Evolutionary conservation across 2,888 invertebrate species (phyloP), one percentile per base, ranked within the genome.

Genomic region (Pseudococcus longispinus): DNA sequence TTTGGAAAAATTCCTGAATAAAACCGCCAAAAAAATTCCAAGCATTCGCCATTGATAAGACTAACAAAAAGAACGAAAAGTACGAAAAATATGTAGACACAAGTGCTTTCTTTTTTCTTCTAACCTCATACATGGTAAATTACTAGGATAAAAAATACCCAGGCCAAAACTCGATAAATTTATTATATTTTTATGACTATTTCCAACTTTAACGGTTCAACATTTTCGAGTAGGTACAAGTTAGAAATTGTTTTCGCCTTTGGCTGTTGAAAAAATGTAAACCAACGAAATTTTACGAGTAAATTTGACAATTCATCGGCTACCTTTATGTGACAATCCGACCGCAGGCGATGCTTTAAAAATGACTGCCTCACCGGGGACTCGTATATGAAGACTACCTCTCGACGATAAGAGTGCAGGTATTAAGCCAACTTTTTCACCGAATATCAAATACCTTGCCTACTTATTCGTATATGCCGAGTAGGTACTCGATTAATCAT

Each of bases 251-350:
- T 60, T 60, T 60, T 23, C 8, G 60, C 60, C 60, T 60, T 9
- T 11, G 23, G 60, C 20, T 23, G 60, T 0, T 9, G 23, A 20
- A 23, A 60, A 60, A 60, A 60, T 60, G 11, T 60, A 60, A 60
- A 60, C 60, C 60, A 23, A 60, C 20, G 60, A 60, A 23, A 60
- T 60, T 60, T 60, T 60, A 60, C 60, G 60, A 60, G 60, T 11
- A 60, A 60, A 60, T 60, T 60, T 60, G 60, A 60, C 60, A 23
- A 60, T 60, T 60, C 60, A 60, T 60, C 23, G 60, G 60, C 60
- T 60, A 60, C 60, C 60, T 60, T 60, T 60, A 60, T 60, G 11
- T 11, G 60, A 60, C 20, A 60, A 23, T 23, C 60, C 23, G 23
- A 23, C 60, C 60, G 11, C 23, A 23, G 23, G 60, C 60, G 20